Base-by-base conservation (phyloP, 37 sponge, comb jelly and placozoan genomes). In the Corticium candelabrum region DNA sequence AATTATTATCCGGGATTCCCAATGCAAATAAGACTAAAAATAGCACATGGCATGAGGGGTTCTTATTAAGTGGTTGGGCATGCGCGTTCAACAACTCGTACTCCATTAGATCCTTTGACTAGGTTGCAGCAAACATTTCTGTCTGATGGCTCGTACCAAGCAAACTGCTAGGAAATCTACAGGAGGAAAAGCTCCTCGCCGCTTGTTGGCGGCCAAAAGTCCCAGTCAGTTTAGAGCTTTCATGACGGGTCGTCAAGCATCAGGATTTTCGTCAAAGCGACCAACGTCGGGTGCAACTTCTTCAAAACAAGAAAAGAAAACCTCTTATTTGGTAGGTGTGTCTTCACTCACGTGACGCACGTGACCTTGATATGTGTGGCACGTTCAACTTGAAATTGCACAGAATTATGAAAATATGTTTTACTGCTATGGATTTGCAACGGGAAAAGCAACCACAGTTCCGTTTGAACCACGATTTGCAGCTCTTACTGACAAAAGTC, bases 331-430 rank as follows among this genome's bases (percentile, higher is more conserved):
- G 15, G 84, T 83, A 37, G 67, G 83, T 37, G 21, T 50, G 21
- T 11, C n/a, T n/a, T n/a, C n/a, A n/a, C n/a, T n/a, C n/a, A n/a
- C 56, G 11, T 5, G 5, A 11, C 56, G 56, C 56, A 21, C 11
- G 56, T 43, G 56, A 43, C 56, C 11, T 5, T 43, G 56, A 5
- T 11, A 11, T 43, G 56, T 21, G 5, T 11, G 5, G 56, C 11
- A 11, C 56, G 56, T 43, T 43, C 56, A 21, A 21, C 56, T 43
- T 50, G 21, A 11, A 29, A 57, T 35, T n/a, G 50, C 35, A 1
- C 57, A 83, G 84, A 83, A 83, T 30, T 83, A 83, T 39, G 84
- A 83, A 67, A 83, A 83, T 41, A 83, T 83, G 84, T 83, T 83
- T 36, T 83, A 83, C 78, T 83, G 76, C 0, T 83, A 83, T 41